A percentile compares a stretch with the other conserved stretches of the same genome.
phyloP scores from a whole-genome alignment of 1,140 invertebrate genomes.

The Drosophila nannoptera region DNA sequence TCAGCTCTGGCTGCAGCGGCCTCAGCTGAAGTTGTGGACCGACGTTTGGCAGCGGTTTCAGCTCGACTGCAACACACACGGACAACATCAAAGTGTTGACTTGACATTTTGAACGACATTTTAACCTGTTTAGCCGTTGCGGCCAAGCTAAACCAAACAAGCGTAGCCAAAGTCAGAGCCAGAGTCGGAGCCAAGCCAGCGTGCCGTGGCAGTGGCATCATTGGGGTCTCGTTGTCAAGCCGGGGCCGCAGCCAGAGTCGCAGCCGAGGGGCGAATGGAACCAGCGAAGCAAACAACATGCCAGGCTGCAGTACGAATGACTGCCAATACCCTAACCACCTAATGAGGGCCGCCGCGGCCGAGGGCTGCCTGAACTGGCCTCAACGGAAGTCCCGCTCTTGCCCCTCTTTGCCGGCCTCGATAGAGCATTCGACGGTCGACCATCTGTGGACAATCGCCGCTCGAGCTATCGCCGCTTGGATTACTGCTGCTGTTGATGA shows the following conservation, averaged over 20 bases:
- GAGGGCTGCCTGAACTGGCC: background rate
- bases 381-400: no score
- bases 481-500: conserved; percentile 60
- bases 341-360: conserved; percentile 10
- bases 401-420: no score
- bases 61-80: conserved; percentile 49
- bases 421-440: no score
- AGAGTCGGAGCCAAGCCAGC: conserved; percentile 54
- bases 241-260: conserved; percentile 19
- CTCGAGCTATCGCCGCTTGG: conserved; percentile 51
- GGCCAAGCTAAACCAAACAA: conserved; percentile 72
- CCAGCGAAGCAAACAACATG: conserved; percentile 77
- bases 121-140: conserved; percentile 74
- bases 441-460: background rate
- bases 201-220: conserved; percentile 61
- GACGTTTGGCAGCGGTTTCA: conserved; percentile 32
- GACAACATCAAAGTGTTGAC: conserved; percentile 78
- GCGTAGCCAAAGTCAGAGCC: conserved; percentile 65
- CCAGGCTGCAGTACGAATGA: conserved; percentile 72
- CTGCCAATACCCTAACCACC: conserved; percentile 51
- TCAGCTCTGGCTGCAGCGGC: conserved; percentile 20
- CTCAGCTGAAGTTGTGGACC: conserved; percentile 23
- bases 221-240: conserved; percentile 47
- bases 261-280: conserved; percentile 60
- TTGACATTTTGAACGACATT: conserved; percentile 78